Evolutionary conservation across 2,113 vertebrate species (phyloP).

Genomic region (Tapirus terrestris): DNA sequence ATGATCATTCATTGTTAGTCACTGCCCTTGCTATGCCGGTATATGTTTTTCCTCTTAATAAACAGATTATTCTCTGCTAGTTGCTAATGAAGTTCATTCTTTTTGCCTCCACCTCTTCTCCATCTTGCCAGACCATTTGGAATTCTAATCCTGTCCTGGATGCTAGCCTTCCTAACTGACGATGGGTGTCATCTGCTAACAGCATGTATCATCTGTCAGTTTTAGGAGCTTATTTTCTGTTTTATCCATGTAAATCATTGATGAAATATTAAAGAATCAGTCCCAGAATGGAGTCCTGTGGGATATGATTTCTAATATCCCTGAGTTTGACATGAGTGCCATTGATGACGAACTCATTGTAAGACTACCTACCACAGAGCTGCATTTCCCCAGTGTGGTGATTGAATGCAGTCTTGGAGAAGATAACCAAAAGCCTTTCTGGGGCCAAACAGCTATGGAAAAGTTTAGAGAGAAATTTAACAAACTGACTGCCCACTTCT

Average conservation of each 20-base stretch:
- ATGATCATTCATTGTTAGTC: background rate
- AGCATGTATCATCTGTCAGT: conserved; percentile 82
- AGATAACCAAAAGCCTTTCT: background rate
- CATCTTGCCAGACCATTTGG: conserved; percentile 84
- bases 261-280: conserved; percentile 79
- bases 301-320: conserved; percentile 39
- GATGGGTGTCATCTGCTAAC: conserved; percentile 84
- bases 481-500: conserved; percentile 20
- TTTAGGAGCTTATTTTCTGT: conserved; percentile 80
- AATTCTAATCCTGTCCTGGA: conserved; percentile 85
- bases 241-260: conserved; percentile 81
- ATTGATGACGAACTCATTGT: background rate
- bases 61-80: conserved; percentile 59
- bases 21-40: background rate
- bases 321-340: conserved; percentile 11
- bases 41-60: conserved; percentile 54
- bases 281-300: conserved; percentile 47
- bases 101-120: conserved; percentile 80
- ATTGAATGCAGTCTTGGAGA: background rate
- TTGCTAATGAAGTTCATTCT: conserved; percentile 79
- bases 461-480: conserved; percentile 2
- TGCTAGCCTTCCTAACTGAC: conserved; percentile 81
- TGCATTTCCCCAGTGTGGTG: background rate
- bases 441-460: background rate
- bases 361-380: conserved; percentile 32